Evolutionary conservation across 2,888 invertebrate genomes (phyloP).

Genomic region (Trichopria drosophilae): DNA sequence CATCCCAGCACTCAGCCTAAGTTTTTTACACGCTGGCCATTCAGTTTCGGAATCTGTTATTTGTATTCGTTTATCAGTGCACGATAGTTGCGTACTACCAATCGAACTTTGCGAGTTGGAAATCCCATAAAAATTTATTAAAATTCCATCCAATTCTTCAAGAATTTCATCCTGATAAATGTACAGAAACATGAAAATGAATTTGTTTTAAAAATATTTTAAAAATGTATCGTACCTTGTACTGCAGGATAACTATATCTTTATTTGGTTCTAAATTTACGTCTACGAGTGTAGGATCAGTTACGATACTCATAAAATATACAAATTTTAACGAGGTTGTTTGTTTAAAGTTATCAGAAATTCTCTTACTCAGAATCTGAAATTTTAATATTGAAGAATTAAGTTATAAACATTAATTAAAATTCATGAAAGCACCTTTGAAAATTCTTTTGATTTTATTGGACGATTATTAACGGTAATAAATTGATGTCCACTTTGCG

Average conservation of each 20-base stretch:
- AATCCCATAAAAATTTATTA: slow-evolving; percentile 48
- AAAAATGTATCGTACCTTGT: slow-evolving; percentile 54
- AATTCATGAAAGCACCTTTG: slow-evolving; percentile 58
- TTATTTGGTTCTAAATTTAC: slow-evolving; percentile 68
- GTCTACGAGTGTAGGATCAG: slow-evolving; percentile 60
- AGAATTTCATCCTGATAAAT: slow-evolving; percentile 42
- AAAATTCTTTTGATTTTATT: slow-evolving; percentile 61
- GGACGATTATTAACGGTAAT: slow-evolving; percentile 63
- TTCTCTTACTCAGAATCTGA: slow-evolving; percentile 58
- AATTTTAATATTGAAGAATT: slow-evolving; percentile 27
- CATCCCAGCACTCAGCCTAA: slow-evolving; percentile 28
- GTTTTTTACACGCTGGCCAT: slow-evolving; percentile 41
- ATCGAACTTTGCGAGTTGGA: slow-evolving; percentile 25
- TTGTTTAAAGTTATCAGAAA: slow-evolving; percentile 52
- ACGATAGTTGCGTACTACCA: slow-evolving; percentile 27
- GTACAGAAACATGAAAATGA: slow-evolving; percentile 9
- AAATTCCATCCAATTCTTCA: slow-evolving; percentile 39
- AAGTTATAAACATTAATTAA: slow-evolving; percentile 6
- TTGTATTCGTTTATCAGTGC: slow-evolving; percentile 16
- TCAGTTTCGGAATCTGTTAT: slow-evolving; percentile 26
- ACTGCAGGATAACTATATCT: slow-evolving; percentile 60
- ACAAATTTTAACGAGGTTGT: slow-evolving; percentile 58
- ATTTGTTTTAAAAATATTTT: slow-evolving; percentile 8
- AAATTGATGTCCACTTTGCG: slow-evolving; percentile 43
- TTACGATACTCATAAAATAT: slow-evolving; percentile 57